Conservation (phyloP, 2,888 invertebrate genomes). For the Dryomyza anilis region DNA sequence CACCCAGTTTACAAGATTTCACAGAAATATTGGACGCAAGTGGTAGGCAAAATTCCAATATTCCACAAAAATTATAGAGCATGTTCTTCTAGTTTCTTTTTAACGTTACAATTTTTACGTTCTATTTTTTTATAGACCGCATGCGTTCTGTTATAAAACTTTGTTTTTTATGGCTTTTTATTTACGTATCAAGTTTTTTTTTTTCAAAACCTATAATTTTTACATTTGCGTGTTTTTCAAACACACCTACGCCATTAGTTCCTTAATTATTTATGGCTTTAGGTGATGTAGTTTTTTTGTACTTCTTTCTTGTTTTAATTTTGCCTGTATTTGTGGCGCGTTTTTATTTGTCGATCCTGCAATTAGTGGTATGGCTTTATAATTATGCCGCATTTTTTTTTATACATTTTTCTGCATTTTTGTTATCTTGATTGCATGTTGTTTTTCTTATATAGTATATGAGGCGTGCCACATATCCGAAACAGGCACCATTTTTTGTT, state of each 20-base stretch:
- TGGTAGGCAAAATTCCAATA: slow-evolving; percentile 57
- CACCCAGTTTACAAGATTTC: slow-evolving; percentile 63
- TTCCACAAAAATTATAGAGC: background rate
- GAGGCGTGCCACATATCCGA: slow-evolving; percentile 13
- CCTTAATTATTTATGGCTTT: slow-evolving; percentile 16
- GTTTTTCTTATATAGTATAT: too few species aligned
- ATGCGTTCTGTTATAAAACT: background rate
- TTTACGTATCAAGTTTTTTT: background rate
- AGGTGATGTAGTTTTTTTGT: background rate
- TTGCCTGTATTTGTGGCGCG: background rate
- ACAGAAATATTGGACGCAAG: slow-evolving; percentile 61
- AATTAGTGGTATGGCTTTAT: slow-evolving; percentile 43
- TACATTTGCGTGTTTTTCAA: slow-evolving; percentile 2
- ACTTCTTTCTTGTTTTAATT: background rate
- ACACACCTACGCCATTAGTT: slow-evolving; percentile 9
- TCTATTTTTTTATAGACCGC: background rate
- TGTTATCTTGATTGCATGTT: background rate
- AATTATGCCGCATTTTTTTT: slow-evolving; percentile 8
- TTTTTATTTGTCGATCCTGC: background rate
- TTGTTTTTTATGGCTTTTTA: background rate
- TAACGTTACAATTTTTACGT: slow-evolving; percentile 6
- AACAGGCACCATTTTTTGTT: slow-evolving; percentile 2
- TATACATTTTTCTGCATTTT: background rate
- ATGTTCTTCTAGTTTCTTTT: slow-evolving; percentile 7
- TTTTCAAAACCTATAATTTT: background rate